phyloP scores from a whole-genome alignment of 2,888 invertebrate genomes.

The Pilophorus perplexus region DNA sequence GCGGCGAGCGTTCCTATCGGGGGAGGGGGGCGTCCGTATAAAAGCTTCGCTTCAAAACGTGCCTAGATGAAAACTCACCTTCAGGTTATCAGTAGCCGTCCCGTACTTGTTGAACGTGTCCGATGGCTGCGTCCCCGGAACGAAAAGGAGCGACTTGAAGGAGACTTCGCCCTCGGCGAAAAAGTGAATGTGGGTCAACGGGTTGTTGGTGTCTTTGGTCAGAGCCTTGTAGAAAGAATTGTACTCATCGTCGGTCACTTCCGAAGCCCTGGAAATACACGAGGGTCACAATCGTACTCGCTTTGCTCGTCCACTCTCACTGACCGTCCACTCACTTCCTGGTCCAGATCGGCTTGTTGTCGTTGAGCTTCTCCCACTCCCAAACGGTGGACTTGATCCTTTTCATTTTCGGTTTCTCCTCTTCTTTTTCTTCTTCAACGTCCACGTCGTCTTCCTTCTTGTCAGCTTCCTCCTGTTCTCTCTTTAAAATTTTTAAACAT shows the following conservation, averaged over 20 bases:
- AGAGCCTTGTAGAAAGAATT: slow-evolving; percentile 91
- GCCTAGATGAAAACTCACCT: too few species aligned
- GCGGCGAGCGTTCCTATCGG: too few species aligned
- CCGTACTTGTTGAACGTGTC: slow-evolving; percentile 97
- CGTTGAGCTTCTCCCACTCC: slow-evolving; percentile 97
- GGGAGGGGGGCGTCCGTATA: too few species aligned
- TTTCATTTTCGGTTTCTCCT: slow-evolving; percentile 76
- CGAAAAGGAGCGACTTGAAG: slow-evolving; percentile 92
- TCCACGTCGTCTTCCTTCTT: slow-evolving; percentile 61
- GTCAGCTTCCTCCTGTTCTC: slow-evolving; percentile 59
- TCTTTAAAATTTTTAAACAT: too few species aligned
- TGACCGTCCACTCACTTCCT: slow-evolving; percentile 71
- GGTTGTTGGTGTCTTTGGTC: slow-evolving; percentile 82
- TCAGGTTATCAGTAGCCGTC: slow-evolving; percentile 89
- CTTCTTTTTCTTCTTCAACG: slow-evolving; percentile 68
- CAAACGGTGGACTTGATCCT: slow-evolving; percentile 91
- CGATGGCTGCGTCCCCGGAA: slow-evolving; percentile 84
- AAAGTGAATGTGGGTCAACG: slow-evolving; percentile 88
- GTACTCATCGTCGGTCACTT: slow-evolving; percentile 87
- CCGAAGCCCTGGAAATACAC: slow-evolving; percentile 58
- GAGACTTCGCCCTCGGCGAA: slow-evolving; percentile 99
- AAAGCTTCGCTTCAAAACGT: too few species aligned
- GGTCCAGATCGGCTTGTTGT: slow-evolving; percentile 98
- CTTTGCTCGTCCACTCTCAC: too few species aligned
- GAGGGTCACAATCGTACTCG: too few species aligned